Percentiles rank a stretch among this genome's conserved stretches.
These are phyloP conservation scores for Orthosia cruda DNA, from an alignment of 2,888 invertebrate species.

Conservation along the genomic window DNA sequence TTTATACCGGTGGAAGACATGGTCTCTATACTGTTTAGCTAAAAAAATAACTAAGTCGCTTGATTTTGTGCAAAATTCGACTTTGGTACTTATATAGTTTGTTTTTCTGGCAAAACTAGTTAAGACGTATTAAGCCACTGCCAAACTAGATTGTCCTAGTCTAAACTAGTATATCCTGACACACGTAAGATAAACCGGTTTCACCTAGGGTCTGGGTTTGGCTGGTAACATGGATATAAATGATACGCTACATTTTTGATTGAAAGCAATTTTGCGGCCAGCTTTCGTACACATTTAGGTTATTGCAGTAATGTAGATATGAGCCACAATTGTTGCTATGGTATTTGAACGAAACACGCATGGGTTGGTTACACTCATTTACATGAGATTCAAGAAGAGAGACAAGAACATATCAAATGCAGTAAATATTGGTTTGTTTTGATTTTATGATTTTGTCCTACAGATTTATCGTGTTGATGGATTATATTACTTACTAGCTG, in stretches of 20 bases:
- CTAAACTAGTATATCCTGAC: too few species aligned
- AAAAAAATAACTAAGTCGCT: too few species aligned
- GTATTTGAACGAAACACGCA: not conserved
- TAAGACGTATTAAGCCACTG: too few species aligned
- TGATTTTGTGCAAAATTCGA: too few species aligned
- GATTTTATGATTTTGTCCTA: not conserved
- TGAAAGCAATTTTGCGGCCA: not conserved
- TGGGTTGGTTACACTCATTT: not conserved
- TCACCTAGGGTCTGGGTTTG: too few species aligned
- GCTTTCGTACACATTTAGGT: not conserved
- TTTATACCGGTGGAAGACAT: too few species aligned
- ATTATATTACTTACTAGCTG: not conserved
- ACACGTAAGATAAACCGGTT: too few species aligned
- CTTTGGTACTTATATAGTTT: too few species aligned
- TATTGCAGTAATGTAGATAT: not conserved
- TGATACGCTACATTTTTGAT: not conserved
- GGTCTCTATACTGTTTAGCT: too few species aligned
- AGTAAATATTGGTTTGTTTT: not conserved
- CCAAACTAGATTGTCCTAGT: too few species aligned
- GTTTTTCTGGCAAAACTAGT: too few species aligned
- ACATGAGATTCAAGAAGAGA: not conserved
- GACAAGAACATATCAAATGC: not conserved
- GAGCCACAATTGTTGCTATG: slow-evolving; percentile 10
- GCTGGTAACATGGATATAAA: not conserved
- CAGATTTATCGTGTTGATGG: not conserved